Percentiles rank a stretch among this genome's conserved stretches.
These are phyloP conservation scores for Pseudoips prasinana DNA, from an alignment of 2,888 invertebrate genomes.

Conservation along the genomic window DNA sequence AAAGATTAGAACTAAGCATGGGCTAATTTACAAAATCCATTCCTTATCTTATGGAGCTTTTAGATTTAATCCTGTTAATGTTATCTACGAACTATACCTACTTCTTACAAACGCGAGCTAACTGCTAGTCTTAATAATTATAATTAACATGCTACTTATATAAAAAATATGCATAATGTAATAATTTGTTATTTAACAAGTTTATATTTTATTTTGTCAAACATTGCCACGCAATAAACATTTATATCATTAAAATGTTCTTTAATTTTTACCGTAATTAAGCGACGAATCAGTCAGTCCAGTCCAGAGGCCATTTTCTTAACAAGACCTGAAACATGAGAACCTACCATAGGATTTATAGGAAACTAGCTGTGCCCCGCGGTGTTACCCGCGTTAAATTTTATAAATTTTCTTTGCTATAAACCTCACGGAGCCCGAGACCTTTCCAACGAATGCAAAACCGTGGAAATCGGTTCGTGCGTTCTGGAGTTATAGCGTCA, in stretches of 20 bases:
- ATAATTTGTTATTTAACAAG: conserved; percentile 33
- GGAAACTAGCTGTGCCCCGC: no score
- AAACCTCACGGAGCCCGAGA: no score
- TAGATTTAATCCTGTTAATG: conserved; percentile 34
- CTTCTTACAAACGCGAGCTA: conserved; percentile 51
- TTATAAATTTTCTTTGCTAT: no score
- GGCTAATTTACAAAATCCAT: conserved; percentile 38
- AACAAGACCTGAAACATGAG: background rate
- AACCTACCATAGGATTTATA: no score
- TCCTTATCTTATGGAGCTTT: conserved; percentile 50
- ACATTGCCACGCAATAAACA: conserved; percentile 73
- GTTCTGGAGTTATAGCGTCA: no score
- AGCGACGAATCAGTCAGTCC: background rate
- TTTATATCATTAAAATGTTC: conserved; percentile 41
- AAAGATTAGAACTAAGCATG: conserved; percentile 12
- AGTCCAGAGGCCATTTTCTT: background rate
- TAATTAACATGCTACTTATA: conserved; percentile 51
- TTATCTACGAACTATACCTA: no score
- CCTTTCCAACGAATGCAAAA: no score
- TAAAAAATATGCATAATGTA: conserved; percentile 46
- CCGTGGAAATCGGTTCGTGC: no score
- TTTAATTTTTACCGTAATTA: conserved; percentile 19
- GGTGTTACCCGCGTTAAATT: no score
- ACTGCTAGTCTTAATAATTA: conserved; percentile 58
- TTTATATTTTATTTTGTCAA: conserved; percentile 51